A percentile compares a stretch with the other conserved stretches of the same genome.
These are phyloP conservation scores for Bungarus multicinctus DNA, from an alignment of 2,113 vertebrate species.

Conservation along the genomic window DNA sequence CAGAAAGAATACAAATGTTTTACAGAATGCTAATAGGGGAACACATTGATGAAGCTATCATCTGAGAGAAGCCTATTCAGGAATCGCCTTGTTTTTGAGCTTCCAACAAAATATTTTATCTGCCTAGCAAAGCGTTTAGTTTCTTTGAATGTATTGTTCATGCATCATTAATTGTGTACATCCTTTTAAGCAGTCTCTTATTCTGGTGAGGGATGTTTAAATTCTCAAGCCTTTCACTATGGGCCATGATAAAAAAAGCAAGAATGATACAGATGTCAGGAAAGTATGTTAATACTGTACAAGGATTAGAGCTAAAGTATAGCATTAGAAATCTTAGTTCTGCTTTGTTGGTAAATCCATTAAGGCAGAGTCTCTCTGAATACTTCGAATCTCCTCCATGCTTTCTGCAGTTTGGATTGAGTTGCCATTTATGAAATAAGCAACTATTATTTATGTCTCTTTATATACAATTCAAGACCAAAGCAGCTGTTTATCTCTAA, in stretches of 20 bases:
- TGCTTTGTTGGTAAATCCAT: neutral
- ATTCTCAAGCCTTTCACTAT: neutral
- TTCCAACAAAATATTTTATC: neutral
- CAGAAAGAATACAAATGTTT: neutral
- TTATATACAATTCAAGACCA: neutral
- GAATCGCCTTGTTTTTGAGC: neutral
- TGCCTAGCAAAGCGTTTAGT: neutral
- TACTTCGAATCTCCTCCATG: neutral
- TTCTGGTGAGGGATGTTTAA: neutral
- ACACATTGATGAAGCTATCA: neutral
- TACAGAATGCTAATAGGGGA: neutral
- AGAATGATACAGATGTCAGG: neutral
- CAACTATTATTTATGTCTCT: neutral
- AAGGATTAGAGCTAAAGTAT: neutral
- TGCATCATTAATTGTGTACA: neutral
- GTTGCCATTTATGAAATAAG: neutral
- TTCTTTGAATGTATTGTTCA: neutral
- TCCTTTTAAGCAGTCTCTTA: neutral
- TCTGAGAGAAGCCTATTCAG: neutral
- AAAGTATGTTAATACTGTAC: neutral
- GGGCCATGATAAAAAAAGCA: neutral
- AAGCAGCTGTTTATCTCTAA: neutral
- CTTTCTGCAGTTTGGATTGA: neutral
- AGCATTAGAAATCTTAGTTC: neutral
- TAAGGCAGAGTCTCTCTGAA: neutral